These are phyloP conservation scores for Pyrrhia umbra DNA, from an alignment of 2,888 invertebrate species.

Conservation along the genomic window DNA sequence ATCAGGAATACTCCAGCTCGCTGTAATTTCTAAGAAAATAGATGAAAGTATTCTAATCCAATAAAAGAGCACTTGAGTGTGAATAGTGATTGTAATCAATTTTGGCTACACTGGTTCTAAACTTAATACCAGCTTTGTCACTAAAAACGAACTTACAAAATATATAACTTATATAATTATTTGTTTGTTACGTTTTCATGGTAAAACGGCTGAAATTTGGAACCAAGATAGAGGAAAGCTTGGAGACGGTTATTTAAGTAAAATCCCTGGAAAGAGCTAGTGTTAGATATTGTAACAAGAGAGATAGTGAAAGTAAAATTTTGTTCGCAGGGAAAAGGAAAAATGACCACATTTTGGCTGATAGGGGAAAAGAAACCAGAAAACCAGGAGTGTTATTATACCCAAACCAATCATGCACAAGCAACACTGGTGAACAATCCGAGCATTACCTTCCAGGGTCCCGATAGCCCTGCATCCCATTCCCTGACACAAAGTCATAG, in stretches of 20 bases:
- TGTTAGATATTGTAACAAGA: neutral
- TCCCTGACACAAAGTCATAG: constrained; percentile 83
- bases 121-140: neutral
- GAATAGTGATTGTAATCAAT: constrained; percentile 13
- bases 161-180: no score
- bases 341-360: constrained; percentile 97
- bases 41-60: constrained; percentile 26
- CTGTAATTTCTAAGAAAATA: constrained; percentile 33
- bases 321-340: constrained; percentile 94
- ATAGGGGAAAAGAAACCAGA: constrained; percentile 91
- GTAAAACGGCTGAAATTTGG: no score
- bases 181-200: no score
- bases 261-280: neutral
- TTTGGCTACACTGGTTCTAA: constrained; percentile 1
- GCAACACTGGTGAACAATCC: constrained; percentile 76
- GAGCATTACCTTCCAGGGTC: constrained; percentile 87
- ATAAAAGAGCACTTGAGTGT: constrained; percentile 33
- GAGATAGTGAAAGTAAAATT: neutral
- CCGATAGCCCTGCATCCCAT: constrained; percentile 86
- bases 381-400: constrained; percentile 65
- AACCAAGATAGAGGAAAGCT: no score
- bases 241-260: no score
- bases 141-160: neutral
- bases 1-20: constrained; percentile 21
- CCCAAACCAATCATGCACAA: constrained; percentile 67